These are phyloP conservation scores for Molossus molossus DNA, from an alignment of 2,797 vertebrate genomes.

Conservation along the genomic window DNA sequence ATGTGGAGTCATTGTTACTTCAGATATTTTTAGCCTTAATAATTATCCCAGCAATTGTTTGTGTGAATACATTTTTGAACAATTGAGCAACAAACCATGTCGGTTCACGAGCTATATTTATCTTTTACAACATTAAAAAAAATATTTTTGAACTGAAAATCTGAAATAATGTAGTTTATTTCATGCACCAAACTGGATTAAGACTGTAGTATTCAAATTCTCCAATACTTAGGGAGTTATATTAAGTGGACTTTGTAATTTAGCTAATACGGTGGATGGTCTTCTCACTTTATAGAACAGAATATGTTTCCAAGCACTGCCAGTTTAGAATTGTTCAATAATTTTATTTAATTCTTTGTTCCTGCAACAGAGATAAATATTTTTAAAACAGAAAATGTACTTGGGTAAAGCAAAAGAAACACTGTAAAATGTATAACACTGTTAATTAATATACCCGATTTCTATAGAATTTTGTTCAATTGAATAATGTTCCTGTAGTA, in stretches of 20 bases:
- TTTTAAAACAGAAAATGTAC: slow-evolving; percentile 43
- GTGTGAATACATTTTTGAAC: slow-evolving; percentile 84
- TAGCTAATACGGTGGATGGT: slow-evolving; percentile 72
- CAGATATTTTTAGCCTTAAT: slow-evolving; percentile 90
- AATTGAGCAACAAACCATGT: slow-evolving; percentile 82
- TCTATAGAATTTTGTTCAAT: slow-evolving; percentile 14
- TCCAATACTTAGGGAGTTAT: slow-evolving; percentile 62
- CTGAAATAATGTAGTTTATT: slow-evolving; percentile 76
- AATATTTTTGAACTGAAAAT: slow-evolving; percentile 75
- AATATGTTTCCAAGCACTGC: slow-evolving; percentile 26
- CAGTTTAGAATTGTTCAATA: slow-evolving; percentile 40
- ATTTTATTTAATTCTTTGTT: slow-evolving; percentile 49
- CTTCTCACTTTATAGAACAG: slow-evolving; percentile 74
- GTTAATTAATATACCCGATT: not conserved
- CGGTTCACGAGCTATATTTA: slow-evolving; percentile 80
- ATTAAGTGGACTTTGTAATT: slow-evolving; percentile 78
- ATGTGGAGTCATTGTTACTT: slow-evolving; percentile 88
- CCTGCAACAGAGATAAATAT: not conserved
- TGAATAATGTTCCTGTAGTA: not conserved
- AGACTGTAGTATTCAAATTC: slow-evolving; percentile 74
- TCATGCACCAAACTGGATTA: slow-evolving; percentile 75
- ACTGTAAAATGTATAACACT: not conserved
- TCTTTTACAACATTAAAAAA: slow-evolving; percentile 78
- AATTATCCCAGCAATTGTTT: slow-evolving; percentile 89
- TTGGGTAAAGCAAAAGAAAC: not conserved